These are phyloP conservation scores for Drosophila robusta DNA, from an alignment of 2,888 invertebrate species.

Conservation along the genomic window DNA sequence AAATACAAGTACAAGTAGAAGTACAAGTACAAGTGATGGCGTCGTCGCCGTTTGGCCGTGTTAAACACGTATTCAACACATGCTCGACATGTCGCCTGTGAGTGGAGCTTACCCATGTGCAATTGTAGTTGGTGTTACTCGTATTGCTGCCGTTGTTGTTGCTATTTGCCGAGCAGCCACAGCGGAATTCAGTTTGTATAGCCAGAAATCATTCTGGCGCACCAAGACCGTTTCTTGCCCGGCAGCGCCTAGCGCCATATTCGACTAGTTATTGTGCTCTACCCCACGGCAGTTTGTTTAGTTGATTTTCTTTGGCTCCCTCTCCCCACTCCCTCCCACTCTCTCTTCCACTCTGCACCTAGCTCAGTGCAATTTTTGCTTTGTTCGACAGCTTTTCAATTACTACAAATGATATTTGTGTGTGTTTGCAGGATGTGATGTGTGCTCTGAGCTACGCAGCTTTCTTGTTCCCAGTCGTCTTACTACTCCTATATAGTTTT, in stretches of 20 bases:
- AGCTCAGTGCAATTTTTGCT: conserved; percentile 47
- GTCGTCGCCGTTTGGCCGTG: conserved; percentile 63
- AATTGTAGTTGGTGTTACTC: conserved; percentile 27
- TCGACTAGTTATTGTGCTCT: conserved; percentile 15
- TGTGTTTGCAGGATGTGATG: conserved; percentile 33
- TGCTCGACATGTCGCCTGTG: conserved; percentile 72
- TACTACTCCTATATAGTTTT: conserved; percentile 9
- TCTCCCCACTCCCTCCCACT: not conserved
- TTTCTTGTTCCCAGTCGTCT: conserved; percentile 12
- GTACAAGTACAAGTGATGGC: conserved; percentile 37
- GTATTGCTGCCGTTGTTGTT: conserved; percentile 16
- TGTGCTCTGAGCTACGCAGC: conserved; percentile 21
- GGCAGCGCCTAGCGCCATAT: conserved; percentile 27
- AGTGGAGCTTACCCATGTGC: conserved; percentile 24
- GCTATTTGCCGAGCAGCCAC: conserved; percentile 22
- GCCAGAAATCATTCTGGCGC: conserved; percentile 65
- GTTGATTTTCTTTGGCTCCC: not conserved
- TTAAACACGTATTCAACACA: conserved; percentile 79
- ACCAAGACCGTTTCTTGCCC: conserved; percentile 33
- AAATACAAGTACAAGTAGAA: conserved; percentile 1
- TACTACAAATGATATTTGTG: conserved; percentile 73
- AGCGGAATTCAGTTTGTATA: conserved; percentile 70
- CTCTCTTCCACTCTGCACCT: conserved; percentile 3
- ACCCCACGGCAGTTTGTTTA: conserved; percentile 19
- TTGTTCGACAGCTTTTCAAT: conserved; percentile 76